Conservation (phyloP, 2,797 vertebrate species). For the Sternarchorhynchus goeldii region DNA sequence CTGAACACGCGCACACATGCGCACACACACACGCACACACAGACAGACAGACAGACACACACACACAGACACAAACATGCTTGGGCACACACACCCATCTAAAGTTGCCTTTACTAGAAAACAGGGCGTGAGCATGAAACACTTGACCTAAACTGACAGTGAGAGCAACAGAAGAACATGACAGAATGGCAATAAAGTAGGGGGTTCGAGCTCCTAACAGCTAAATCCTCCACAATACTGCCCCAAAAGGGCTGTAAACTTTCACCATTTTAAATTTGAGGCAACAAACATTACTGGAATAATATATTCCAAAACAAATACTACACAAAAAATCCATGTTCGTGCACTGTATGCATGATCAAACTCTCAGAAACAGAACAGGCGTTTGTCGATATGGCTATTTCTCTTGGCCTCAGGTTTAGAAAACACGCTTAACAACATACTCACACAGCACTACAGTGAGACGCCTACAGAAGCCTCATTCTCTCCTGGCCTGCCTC, state of each 20-base stretch:
- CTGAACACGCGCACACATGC: neutral
- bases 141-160: conserved; percentile 6
- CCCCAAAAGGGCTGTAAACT: neutral
- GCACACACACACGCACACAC: conserved; percentile 1
- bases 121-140: conserved; percentile 16
- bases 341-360: neutral
- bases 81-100: neutral
- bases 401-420: conserved; percentile 41
- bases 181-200: neutral
- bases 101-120: conserved; percentile 22
- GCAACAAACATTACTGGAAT: too few relatives aligned
- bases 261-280: too few relatives aligned
- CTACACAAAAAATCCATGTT: neutral
- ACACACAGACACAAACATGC: neutral
- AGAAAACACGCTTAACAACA: conserved; percentile 46
- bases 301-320: too few relatives aligned
- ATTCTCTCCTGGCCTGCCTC: neutral
- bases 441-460: conserved; percentile 32
- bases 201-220: conserved; percentile 20
- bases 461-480: conserved; percentile 28
- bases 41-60: neutral
- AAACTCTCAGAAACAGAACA: neutral
- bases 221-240: too few relatives aligned
- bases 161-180: neutral
- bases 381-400: conserved; percentile 44